These are phyloP conservation scores for Eunapius fragilis DNA, from an alignment of 37 sponge, comb jelly and placozoan genomes.

Conservation along the genomic window DNA sequence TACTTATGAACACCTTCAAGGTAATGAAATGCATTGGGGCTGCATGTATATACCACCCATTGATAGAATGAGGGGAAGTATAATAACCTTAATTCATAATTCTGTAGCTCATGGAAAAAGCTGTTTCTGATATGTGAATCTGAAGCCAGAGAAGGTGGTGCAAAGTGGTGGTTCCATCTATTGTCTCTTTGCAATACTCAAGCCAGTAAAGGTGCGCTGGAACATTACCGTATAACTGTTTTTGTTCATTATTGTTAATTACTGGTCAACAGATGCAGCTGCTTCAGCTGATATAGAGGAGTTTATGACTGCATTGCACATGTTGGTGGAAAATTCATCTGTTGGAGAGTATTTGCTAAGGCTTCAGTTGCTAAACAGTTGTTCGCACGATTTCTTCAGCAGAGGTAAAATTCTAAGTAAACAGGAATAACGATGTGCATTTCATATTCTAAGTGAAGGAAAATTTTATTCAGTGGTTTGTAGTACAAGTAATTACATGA, in stretches of 20 bases:
- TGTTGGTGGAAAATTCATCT: background rate
- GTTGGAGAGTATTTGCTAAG: background rate
- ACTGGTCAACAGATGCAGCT: background rate
- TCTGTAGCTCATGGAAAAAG: slow-evolving; percentile 58
- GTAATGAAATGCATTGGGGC: too few species aligned
- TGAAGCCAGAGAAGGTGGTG: background rate
- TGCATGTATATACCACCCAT: too few species aligned
- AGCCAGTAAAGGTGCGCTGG: background rate
- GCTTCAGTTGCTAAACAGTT: background rate
- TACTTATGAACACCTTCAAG: too few species aligned
- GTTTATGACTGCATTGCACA: background rate
- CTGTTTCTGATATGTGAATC: slow-evolving; percentile 26
- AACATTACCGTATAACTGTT: background rate
- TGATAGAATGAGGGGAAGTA: too few species aligned
- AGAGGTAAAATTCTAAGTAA: background rate
- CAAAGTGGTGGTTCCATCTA: slow-evolving; percentile 82
- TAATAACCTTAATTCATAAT: too few species aligned
- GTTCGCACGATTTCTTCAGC: background rate
- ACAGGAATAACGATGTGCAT: too few species aligned
- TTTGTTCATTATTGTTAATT: background rate
- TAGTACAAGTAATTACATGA: too few species aligned
- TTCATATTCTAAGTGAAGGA: too few species aligned
- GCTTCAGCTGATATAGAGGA: background rate
- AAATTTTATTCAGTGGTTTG: too few species aligned
- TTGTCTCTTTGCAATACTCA: slow-evolving; percentile 28